A percentile compares a stretch with the other conserved stretches of the same genome.
phyloP scores from a whole-genome alignment of 2,888 invertebrate species.

The Dione juno region DNA sequence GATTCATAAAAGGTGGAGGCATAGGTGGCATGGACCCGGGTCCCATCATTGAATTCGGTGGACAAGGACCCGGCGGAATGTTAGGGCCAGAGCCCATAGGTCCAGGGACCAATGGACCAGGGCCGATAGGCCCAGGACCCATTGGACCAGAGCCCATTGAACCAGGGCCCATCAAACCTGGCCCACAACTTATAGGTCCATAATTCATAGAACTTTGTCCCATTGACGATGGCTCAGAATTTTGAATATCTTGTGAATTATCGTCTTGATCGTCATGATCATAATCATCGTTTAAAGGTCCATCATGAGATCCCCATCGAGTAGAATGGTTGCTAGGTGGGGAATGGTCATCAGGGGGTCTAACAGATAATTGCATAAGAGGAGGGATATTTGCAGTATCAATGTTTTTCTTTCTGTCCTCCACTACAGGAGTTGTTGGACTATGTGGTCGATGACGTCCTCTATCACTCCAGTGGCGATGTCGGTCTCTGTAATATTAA shows the following conservation, averaged over 20 bases:
- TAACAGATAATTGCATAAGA: constrained; percentile 70
- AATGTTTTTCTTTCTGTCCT: constrained; percentile 61
- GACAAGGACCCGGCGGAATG: constrained; percentile 36
- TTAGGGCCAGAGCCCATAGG: constrained; percentile 45
- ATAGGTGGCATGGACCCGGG: constrained; percentile 55
- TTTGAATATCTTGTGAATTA: constrained; percentile 41
- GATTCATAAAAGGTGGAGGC: constrained; percentile 66
- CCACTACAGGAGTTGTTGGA: constrained; percentile 62
- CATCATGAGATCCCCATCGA: constrained; percentile 57
- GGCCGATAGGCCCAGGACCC: constrained; percentile 41
- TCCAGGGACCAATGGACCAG: constrained; percentile 46
- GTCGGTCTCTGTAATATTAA: constrained; percentile 60
- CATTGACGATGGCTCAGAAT: constrained; percentile 43
- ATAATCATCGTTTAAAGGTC: constrained; percentile 55
- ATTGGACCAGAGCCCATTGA: constrained; percentile 48
- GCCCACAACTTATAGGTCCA: constrained; percentile 40
- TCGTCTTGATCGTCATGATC: constrained; percentile 55
- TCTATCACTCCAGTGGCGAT: constrained; percentile 69
- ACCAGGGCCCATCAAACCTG: constrained; percentile 50
- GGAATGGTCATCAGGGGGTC: constrained; percentile 61
- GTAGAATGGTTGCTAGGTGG: constrained; percentile 53
- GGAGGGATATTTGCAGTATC: constrained; percentile 63
- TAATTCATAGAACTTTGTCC: constrained; percentile 45
- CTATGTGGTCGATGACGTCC: constrained; percentile 62
- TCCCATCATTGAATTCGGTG: constrained; percentile 48